A percentile compares a stretch with the other conserved stretches of the same genome.
phyloP scores from a whole-genome alignment of 1,140 invertebrate genomes.

The Oedothorax gibbosus region DNA sequence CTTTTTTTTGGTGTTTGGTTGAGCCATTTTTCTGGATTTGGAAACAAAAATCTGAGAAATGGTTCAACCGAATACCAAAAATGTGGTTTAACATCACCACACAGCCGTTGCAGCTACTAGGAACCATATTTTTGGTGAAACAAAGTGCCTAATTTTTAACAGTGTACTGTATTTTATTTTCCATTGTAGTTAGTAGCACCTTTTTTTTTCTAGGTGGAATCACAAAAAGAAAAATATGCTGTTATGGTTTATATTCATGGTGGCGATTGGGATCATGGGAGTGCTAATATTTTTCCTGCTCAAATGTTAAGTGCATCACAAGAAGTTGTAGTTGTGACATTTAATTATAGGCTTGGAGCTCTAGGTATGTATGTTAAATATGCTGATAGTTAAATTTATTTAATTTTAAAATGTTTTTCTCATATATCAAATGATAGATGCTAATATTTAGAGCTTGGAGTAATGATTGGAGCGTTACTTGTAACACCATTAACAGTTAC shows the following conservation, averaged over 20 bases:
- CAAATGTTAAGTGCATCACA: slow-evolving; percentile 93
- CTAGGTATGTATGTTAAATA: slow-evolving; percentile 75
- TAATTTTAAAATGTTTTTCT: neutral
- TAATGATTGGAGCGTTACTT: too few species aligned
- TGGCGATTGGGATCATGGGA: slow-evolving; percentile 92
- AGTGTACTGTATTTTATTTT: neutral
- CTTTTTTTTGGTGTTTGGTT: too few species aligned
- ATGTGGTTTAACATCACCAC: too few species aligned
- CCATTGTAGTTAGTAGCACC: neutral
- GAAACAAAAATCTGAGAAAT: too few species aligned
- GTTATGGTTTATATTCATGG: slow-evolving; percentile 98
- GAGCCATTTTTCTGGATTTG: too few species aligned
- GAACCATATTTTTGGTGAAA: too few species aligned
- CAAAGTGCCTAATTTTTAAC: neutral
- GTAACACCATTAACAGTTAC: too few species aligned
- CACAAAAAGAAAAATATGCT: slow-evolving; percentile 73
- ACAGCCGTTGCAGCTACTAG: too few species aligned
- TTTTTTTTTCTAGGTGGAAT: slow-evolving; percentile 21
- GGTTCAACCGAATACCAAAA: too few species aligned
- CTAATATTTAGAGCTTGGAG: too few species aligned
- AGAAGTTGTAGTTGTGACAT: slow-evolving; percentile 92
- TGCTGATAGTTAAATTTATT: neutral
- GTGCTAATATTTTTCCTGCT: slow-evolving; percentile 91
- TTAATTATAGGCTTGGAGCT: slow-evolving; percentile 97
- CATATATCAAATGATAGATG: too few species aligned